These are phyloP conservation scores for Isurus oxyrinchus DNA, from an alignment of 2,113 vertebrate genomes.

Conservation along the genomic window DNA sequence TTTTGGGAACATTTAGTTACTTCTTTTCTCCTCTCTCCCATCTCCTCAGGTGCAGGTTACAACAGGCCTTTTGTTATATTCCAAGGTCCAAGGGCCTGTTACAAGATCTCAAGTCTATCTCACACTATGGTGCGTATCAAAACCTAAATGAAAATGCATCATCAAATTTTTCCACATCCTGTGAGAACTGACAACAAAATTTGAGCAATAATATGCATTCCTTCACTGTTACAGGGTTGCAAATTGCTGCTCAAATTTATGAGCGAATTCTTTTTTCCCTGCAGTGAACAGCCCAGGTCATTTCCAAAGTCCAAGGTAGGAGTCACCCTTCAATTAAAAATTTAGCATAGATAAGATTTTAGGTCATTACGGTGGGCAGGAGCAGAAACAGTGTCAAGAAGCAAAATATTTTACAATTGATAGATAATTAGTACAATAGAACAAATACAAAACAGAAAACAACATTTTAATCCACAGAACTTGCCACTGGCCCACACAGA, in stretches of 20 bases:
- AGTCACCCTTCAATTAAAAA: not conserved
- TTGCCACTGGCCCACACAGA: not conserved
- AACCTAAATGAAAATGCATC: not conserved
- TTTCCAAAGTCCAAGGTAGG: not conserved
- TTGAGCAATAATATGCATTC: not conserved
- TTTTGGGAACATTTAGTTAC: not conserved
- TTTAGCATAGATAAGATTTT: not conserved
- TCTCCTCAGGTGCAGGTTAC: not conserved
- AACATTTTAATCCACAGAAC: not conserved
- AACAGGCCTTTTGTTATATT: not conserved
- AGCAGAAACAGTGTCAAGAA: not conserved
- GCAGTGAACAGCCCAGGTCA: not conserved
- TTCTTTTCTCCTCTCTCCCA: not conserved
- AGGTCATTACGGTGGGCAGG: not conserved
- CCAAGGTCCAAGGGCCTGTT: not conserved
- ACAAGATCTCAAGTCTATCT: not conserved
- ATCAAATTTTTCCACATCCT: not conserved
- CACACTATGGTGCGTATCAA: not conserved
- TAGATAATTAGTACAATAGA: not conserved
- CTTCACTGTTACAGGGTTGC: not conserved
- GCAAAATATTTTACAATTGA: not conserved
- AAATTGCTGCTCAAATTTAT: not conserved
- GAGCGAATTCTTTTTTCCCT: not conserved
- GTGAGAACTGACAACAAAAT: not conserved
- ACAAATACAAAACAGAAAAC: not conserved